Evolutionary conservation across 1,140 invertebrate species (phyloP), one percentile per base, ranked within the genome.

Genomic region (Goniozus legneri): DNA sequence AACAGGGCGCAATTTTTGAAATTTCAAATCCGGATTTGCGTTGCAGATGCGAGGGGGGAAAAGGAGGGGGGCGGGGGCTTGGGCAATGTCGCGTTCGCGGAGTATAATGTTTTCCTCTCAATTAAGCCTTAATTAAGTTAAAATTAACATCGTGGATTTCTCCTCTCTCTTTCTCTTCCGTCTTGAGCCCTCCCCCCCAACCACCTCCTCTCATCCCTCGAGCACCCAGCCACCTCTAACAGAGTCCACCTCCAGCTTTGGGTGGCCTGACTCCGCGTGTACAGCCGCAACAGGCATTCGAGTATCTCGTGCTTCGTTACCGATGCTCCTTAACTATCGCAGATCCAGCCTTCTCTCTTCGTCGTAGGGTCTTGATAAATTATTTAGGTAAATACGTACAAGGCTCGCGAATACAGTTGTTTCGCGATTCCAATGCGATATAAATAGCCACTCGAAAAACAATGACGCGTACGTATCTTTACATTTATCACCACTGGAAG

Each of bases 81-180:
- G 54, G 64, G 62, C 73, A 71, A 65, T 74, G 67, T 71, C 65
- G 70, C 65, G 71, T 60, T 63, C 65, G 58, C 64, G 61, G 60
- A 67, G 71, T 72, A 76, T 74, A 75, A 74, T 76, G 74, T 76
- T 76, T 75, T 72, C 57, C 72, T 75, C 74, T 75, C 73, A 76
- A 76, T 76, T 76, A 76, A 76, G 74, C 72, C 72, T 76, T 76
- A 76, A 76, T 76, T 76, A 75, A 76, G 74, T 76, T 76, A 76
- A 76, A 76, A 76, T 76, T 76, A 76, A 73, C 74, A 76, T 75
- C 72, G 66, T 66, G 70, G 59, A 71, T 67, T 70, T 67, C 64
- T 61, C 67, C 60, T 52, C 43, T 54, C 58, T 54, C 52, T 45
- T 54, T 55, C 51, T 51, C 55, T 55, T 58, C 58, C 47, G 36